Base-by-base conservation (phyloP, 2,113 vertebrate genomes). In the Nipponia nippon region DNA sequence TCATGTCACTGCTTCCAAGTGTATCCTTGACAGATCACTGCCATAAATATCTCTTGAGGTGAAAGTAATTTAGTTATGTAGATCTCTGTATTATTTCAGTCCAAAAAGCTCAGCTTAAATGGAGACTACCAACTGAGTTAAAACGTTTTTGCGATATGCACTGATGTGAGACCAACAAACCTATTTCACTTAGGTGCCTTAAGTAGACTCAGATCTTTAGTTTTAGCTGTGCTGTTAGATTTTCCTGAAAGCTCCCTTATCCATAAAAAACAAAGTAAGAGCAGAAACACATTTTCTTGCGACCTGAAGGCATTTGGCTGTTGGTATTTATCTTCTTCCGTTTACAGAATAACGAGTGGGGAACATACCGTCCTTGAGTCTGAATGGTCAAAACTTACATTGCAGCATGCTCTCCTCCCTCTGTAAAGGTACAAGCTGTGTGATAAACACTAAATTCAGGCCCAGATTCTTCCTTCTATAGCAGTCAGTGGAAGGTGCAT, bases 51-150 rank as follows among this genome's bases (percentile, higher is more conserved):
- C 83, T 95, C 85, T 89, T 83, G 84, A 93, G 80, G 70, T 87
- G 40, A 95, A 97, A 96, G 83, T 83, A 94, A 96, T 96, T 96
- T 95, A 92, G 90, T 96, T 58, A 67, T 59, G 72, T 79, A 95
- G 78, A 77, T 89, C 36, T 95, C 81, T 82, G n/a, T 96, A 89
- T 95, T 96, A 96, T 93, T 88, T 96, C 71, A 77, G 42, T 76
- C 52, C 23, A 49, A 95, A 95, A 91, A 61, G 27, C 52, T 97
- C 89, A 82, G 22, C 34, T 71, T 95, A 88, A 96, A 86, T 71
- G 72, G 84, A 94, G 83, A 79, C 89, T 78, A 83, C 97, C 86
- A 94, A 36, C 58, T 93, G 86, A 94, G 62, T 58, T 86, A 80
- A 93, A 94, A 63, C 83, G 29, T 53, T 98, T 96, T 94, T 61